Evolutionary conservation across 2,888 invertebrate species (phyloP), one percentile per base, ranked within the genome.

Genomic region (Troides helena): DNA sequence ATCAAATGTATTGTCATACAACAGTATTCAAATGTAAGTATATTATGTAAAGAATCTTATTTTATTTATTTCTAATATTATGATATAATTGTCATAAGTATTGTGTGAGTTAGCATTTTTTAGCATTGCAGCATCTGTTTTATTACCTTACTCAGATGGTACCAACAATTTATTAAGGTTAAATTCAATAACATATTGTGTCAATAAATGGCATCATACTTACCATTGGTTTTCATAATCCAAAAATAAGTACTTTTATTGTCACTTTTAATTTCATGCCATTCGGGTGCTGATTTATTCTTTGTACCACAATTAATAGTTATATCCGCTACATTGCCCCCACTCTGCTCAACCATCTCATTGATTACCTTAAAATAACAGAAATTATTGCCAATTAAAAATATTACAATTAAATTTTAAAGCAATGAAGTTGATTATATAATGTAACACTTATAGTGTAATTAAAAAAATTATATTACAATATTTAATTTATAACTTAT

Each of bases 171-270:
- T 30, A 30, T 30, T 30, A 30, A 30, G 4, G 5, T 30, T 30
- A 4, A 30, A 30, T 30, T 30, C 30, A 30, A 14, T 46, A 46
- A 46, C 46, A 46, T 46, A 17, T 12, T 3, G 2, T 46, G 46
- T 46, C 14, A 46, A 53, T 18, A 6, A 53, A 53, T 6, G 18
- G 6, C 5, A 53, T 3, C 53, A 53, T 53, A 57, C n/a, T 69
- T 86, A 96, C 97, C 96, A 90, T 96, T 96, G 53, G 97, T 97
- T 74, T 95, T 94, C 1, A 94, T 95, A 85, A 98, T 97, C 97
- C 97, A 98, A 80, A 96, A 98, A 83, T 98, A 98, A 1, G 95
- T 94, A 76, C 95, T 93, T 0, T 97, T 97, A 79, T 96, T 96
- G 63, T 95, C 95, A 72, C 95, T 94, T 75, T 94, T 94, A 0